Evolutionary conservation across 2,113 vertebrate genomes (phyloP), one percentile per base, ranked within the genome.

Genomic region (Rhabdornis inornatus): DNA sequence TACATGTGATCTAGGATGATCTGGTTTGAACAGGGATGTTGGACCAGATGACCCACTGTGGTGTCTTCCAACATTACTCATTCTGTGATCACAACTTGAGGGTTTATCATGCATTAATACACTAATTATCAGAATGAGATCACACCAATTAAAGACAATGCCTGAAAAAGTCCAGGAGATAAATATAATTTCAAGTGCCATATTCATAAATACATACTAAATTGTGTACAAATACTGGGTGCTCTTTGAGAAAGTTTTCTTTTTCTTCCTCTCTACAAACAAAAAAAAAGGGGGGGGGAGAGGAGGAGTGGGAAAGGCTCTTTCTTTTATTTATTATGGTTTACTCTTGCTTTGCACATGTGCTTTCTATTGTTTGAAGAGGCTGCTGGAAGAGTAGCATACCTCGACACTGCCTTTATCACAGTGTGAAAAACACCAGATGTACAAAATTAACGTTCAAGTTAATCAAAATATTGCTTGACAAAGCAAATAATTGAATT

Each of bases 401-500:
- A 84, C 59, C 39, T 91, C 64, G 59, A 75, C 52, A 70, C 57
- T 49, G 76, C 74, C 95, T 96, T 97, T 93, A 95, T 96, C 94
- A 76, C 87, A 96, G 89, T 95, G 69, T 94, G 94, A 96, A 98
- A 97, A 97, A 95, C 92, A 98, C 96, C 95, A 96, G 96, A 97
- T 96, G 95, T 57, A 97, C 81, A 94, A 96, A 97, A 97, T 97
- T 97, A 97, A 97, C 97, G 89, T 97, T 98, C 97, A 97, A 85
- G 96, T 98, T 98, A 98, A 98, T 98, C 97, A 98, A 98, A 98
- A 98, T 98, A 98, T 97, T 97, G 97, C 97, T 98, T 98, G 97
- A 98, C 97, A 98, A 98, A 98, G 97, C 98, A 98, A 98, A 98
- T 98, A 98, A 98, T 97, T 97, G 97, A 98, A 98, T 97, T 97